Base-by-base conservation (phyloP, 2,888 invertebrate species). In the Tachina grossa region DNA sequence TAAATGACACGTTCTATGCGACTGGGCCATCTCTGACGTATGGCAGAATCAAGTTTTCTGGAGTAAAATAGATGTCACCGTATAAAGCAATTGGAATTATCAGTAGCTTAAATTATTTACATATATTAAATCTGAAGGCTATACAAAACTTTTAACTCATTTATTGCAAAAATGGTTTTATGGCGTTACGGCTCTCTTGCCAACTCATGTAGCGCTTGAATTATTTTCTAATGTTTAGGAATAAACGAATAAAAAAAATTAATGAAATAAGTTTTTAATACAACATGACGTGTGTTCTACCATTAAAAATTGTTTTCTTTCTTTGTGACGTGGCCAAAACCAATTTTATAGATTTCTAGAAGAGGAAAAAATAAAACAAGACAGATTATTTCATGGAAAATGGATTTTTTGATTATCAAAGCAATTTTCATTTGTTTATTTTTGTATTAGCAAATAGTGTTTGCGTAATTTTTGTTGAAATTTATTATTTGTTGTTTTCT, bases 391-490 rank as follows among this genome's bases (percentile, higher is more conserved):
- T 72, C 49, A 59, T 71, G 39, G 63, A 53, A 59, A 78, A 59
- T 74, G 57, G 10, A 31, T 31, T 31, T 66, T 47, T 78, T 66
- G 45, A 69, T 82, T 69, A 41, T 55, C 22, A 19, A 76, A 69
- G 13, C 53, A 51, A 61, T 61, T 74, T 69, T 55, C 45, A 49
- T 16, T 13, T 66, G 51, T 78, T 74, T 74, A 43, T 83, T 61
- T 45, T 69, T n/a, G 59, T 66, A 61, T 78, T 61, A 66, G 83
- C 72, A 74, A 78, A 74, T 83, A 45, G 16, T 65, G 19, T 63
- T 63, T 83, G 51, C 61, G 57, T 71, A 57, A 68, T 74, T 72
- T 72, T 71, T n/a, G 66, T 63, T 51, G 47, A 76, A 74, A 78
- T 68, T 83, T 65, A 9, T 61, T 59, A 45, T 72, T 31, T 80